These are phyloP conservation scores for Chaitophorus viminalis DNA, from an alignment of 2,888 invertebrate species.

Conservation along the genomic window DNA sequence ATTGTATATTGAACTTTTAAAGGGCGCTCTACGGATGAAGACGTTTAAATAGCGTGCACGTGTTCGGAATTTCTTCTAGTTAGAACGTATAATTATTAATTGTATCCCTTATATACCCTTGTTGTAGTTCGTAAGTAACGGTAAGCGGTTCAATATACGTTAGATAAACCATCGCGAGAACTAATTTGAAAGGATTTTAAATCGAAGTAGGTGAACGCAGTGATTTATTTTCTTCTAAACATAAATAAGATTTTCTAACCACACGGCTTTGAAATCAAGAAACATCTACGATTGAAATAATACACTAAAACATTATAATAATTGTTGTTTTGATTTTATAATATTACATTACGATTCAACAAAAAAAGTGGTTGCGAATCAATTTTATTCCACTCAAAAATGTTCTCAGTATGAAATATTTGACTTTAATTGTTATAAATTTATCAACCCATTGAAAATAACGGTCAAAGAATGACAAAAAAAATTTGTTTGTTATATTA, in stretches of 20 bases:
- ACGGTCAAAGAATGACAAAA: too few species aligned
- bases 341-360: too few species aligned
- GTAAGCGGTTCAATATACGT: not conserved
- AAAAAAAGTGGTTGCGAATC: too few species aligned
- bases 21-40: not conserved
- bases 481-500: too few species aligned
- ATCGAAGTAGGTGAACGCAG: not conserved
- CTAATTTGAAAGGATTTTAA: slow-evolving; percentile 1
- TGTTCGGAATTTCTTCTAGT: not conserved
- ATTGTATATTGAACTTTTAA: slow-evolving; percentile 5
- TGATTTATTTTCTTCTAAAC: not conserved
- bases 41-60: slow-evolving; percentile 17
- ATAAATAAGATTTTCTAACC: not conserved
- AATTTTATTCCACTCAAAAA: too few species aligned
- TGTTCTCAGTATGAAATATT: too few species aligned
- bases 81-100: not conserved
- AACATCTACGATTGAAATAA: too few species aligned
- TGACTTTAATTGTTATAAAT: too few species aligned
- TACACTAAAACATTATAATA: too few species aligned
- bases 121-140: not conserved
- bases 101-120: not conserved
- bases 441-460: too few species aligned
- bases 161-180: not conserved
- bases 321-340: too few species aligned
- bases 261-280: too few species aligned